A percentile compares a stretch with the other conserved stretches of the same genome.
Conservation (phyloP, 1,140 invertebrate genomes). For the Drosophila arizonae region DNA sequence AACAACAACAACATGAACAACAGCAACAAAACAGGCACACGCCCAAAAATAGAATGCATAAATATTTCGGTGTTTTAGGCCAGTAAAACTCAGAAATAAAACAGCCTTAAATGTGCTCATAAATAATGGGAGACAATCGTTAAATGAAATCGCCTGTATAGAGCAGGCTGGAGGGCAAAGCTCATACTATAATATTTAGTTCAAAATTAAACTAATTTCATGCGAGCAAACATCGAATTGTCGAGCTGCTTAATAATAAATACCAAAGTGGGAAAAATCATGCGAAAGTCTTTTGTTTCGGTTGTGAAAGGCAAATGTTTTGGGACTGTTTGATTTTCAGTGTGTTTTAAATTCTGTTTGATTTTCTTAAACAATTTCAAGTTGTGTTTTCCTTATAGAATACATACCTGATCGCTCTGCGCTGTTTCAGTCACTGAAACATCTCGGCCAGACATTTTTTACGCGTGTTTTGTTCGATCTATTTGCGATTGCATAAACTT, state of each 20-base stretch:
- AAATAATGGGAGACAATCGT: constrained; percentile 46
- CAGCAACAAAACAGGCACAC: constrained; percentile 2
- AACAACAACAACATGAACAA: no score
- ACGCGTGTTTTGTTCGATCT: constrained; percentile 20
- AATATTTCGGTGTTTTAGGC: constrained; percentile 44
- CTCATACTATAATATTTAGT: background rate
- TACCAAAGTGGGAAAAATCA: constrained; percentile 4
- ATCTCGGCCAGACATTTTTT: constrained; percentile 75
- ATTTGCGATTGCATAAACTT: constrained; percentile 51
- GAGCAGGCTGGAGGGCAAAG: background rate
- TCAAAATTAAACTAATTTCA: constrained; percentile 25
- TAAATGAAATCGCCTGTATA: background rate
- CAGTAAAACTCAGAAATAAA: constrained; percentile 20
- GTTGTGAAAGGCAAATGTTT: background rate
- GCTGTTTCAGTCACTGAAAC: constrained; percentile 72
- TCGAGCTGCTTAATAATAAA: constrained; percentile 9
- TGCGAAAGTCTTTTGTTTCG: constrained; percentile 22
- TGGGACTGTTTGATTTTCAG: background rate
- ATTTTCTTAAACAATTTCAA: background rate
- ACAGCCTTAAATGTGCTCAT: constrained; percentile 45
- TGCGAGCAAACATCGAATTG: constrained; percentile 29
- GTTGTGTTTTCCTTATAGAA: background rate
- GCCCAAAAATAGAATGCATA: constrained; percentile 47
- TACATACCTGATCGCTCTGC: constrained; percentile 77
- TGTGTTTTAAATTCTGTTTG: background rate